These are phyloP conservation scores for Lagocephalus sceleratus DNA, from an alignment of 2,797 vertebrate species.

Conservation along the genomic window DNA sequence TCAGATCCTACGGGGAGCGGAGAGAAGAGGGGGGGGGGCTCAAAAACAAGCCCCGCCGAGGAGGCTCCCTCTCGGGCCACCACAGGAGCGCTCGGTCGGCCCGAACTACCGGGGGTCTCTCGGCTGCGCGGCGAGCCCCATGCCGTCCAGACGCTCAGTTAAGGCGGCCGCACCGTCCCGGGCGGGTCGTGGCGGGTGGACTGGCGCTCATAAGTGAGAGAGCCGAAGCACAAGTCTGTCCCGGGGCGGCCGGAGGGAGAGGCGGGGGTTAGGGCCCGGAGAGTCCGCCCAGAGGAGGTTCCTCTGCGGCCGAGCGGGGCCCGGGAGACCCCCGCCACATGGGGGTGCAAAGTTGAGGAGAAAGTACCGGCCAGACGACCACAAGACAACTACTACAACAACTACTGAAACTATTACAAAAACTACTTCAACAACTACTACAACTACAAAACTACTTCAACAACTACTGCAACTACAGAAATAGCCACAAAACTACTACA, in stretches of 20 bases:
- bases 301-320: neutral
- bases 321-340: too few species aligned
- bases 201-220: slow-evolving; percentile 50
- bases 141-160: slow-evolving; percentile 44
- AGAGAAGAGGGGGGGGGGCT: slow-evolving; percentile 69
- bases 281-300: slow-evolving; percentile 67
- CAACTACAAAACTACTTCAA: too few species aligned
- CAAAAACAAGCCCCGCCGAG: slow-evolving; percentile 68
- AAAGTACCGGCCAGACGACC: too few species aligned
- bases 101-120: slow-evolving; percentile 58
- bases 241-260: slow-evolving; percentile 62
- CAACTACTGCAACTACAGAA: too few species aligned
- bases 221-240: slow-evolving; percentile 55
- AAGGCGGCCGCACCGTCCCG: slow-evolving; percentile 46
- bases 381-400: too few species aligned
- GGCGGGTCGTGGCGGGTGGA: slow-evolving; percentile 37
- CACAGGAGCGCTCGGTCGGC: slow-evolving; percentile 40
- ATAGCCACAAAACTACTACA: too few species aligned
- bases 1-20: slow-evolving; percentile 74
- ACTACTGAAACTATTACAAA: too few species aligned
- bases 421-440: too few species aligned
- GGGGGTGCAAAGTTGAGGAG: too few species aligned
- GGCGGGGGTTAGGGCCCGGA: slow-evolving; percentile 63
- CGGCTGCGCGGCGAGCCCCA: slow-evolving; percentile 54
- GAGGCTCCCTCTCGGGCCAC: slow-evolving; percentile 69